phyloP scores from a whole-genome alignment of 2,113 vertebrate species.

The Paramisgurnus dabryanus region DNA sequence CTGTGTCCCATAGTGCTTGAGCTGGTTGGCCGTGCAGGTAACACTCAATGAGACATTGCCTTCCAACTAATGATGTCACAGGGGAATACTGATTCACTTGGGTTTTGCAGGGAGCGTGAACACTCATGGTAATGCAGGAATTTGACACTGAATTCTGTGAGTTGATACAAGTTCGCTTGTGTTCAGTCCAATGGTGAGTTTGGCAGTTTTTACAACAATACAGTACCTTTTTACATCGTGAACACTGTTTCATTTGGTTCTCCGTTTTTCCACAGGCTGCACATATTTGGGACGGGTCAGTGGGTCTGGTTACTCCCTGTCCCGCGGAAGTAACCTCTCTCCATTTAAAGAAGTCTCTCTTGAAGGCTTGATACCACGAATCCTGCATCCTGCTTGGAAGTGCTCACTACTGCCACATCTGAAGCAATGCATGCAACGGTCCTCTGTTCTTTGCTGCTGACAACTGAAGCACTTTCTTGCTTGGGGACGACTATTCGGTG shows the following conservation, averaged over 20 bases:
- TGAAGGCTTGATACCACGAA: slow-evolving; percentile 1
- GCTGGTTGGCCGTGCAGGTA: too few species aligned
- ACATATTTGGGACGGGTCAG: slow-evolving; percentile 22
- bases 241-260: background rate
- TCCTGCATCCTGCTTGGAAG: slow-evolving; percentile 41
- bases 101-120: background rate
- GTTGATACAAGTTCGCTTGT: background rate
- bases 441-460: slow-evolving; percentile 31
- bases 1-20: too few species aligned
- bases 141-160: background rate
- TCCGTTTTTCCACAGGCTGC: background rate
- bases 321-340: slow-evolving; percentile 1
- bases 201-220: slow-evolving; percentile 8
- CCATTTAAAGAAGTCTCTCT: slow-evolving; percentile 42
- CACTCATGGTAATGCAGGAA: background rate
- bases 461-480: slow-evolving; percentile 27
- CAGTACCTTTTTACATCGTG: background rate
- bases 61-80: too few species aligned
- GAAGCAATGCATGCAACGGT: slow-evolving; percentile 42
- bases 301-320: slow-evolving; percentile 41
- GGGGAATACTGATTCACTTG: background rate
- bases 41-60: too few species aligned
- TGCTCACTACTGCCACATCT: slow-evolving; percentile 46
- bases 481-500: background rate
- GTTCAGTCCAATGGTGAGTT: slow-evolving; percentile 4